phyloP scores from a whole-genome alignment of 2,113 vertebrate genomes.

The Lonchura striata region DNA sequence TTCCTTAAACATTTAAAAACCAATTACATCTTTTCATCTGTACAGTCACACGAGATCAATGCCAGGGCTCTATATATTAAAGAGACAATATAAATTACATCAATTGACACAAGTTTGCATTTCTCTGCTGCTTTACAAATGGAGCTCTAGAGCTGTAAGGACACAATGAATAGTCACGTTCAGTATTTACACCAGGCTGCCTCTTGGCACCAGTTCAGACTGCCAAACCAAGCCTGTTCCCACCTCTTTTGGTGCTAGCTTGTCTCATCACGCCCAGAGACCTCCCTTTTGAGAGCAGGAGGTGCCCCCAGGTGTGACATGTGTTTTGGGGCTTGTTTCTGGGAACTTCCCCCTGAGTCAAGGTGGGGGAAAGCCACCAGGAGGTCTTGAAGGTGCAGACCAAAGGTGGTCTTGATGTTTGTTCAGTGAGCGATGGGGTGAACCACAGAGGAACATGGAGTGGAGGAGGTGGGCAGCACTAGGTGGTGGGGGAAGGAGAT shows the following conservation, averaged over 20 bases:
- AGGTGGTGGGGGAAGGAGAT: not conserved
- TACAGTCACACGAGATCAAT: constrained; percentile 80
- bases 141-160: constrained; percentile 41
- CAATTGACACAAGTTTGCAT: constrained; percentile 74
- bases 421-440: not conserved
- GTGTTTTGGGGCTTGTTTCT: not conserved
- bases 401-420: not conserved
- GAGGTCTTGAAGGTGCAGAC: not conserved
- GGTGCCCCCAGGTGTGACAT: not conserved
- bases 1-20: constrained; percentile 69
- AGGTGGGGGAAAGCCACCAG: not conserved
- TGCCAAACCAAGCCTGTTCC: not conserved
- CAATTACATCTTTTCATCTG: constrained; percentile 77
- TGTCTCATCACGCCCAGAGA: not conserved
- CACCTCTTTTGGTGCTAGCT: constrained; percentile 34
- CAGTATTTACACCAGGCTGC: constrained; percentile 66
- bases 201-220: constrained; percentile 10
- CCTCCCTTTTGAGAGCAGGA: not conserved
- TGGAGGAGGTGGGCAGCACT: not conserved
- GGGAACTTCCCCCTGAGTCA: not conserved
- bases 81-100: constrained; percentile 83
- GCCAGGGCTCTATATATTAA: constrained; percentile 77
- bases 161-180: constrained; percentile 70
- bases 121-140: constrained; percentile 49
- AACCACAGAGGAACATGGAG: not conserved